Conservation (phyloP, 2,797 vertebrate genomes). For the Fistularia tabacaria region DNA sequence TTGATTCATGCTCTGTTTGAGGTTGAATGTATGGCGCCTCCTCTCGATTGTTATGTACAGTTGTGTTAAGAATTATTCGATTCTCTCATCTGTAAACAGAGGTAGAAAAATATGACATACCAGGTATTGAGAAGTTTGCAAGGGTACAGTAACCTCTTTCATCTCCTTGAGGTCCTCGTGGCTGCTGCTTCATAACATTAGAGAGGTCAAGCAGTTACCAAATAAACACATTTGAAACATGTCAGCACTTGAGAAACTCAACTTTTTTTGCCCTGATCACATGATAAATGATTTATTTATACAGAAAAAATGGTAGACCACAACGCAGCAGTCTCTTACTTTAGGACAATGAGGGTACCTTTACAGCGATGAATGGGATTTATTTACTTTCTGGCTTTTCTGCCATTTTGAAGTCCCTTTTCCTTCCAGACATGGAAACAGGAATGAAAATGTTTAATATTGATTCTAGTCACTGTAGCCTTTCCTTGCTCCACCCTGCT, state of each 20-base stretch:
- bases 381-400: slow-evolving; percentile 51
- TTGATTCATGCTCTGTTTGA: too few relatives aligned
- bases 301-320: slow-evolving; percentile 14
- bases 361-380: slow-evolving; percentile 54
- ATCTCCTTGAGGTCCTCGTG: slow-evolving; percentile 19
- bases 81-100: too few relatives aligned
- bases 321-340: not conserved
- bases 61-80: too few relatives aligned
- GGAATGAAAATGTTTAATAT: slow-evolving; percentile 45
- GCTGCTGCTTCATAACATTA: slow-evolving; percentile 23
- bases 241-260: slow-evolving; percentile 48
- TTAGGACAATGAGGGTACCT: slow-evolving; percentile 42
- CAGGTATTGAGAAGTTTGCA: slow-evolving; percentile 29
- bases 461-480: slow-evolving; percentile 30
- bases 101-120: too few relatives aligned
- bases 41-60: too few relatives aligned
- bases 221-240: too few relatives aligned
- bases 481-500: slow-evolving; percentile 22
- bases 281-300: slow-evolving; percentile 56
- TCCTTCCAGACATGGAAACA: slow-evolving; percentile 54
- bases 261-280: slow-evolving; percentile 61
- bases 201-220: too few relatives aligned
- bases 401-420: slow-evolving; percentile 63
- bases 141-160: slow-evolving; percentile 12
- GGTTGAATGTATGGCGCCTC: too few relatives aligned